These are phyloP conservation scores for Drosophila ohnishii DNA, from an alignment of 1,140 invertebrate genomes.

Conservation along the genomic window DNA sequence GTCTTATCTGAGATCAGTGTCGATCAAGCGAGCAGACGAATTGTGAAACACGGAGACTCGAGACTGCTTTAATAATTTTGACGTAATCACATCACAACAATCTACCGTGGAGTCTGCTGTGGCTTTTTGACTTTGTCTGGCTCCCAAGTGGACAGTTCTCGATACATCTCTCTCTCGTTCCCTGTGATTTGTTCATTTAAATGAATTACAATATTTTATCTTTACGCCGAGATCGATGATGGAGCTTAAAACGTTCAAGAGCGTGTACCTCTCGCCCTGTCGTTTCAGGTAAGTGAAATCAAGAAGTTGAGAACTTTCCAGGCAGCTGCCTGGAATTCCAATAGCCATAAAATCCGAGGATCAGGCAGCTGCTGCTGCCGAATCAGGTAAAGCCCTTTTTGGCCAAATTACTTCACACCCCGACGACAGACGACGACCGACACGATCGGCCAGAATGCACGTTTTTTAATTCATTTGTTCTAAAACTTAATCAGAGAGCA, in stretches of 20 bases:
- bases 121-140: slow-evolving; percentile 46
- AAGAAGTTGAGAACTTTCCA: slow-evolving; percentile 53
- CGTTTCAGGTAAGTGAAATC: slow-evolving; percentile 29
- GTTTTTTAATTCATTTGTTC: slow-evolving; percentile 81
- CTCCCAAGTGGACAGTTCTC: slow-evolving; percentile 63
- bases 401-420: slow-evolving; percentile 71
- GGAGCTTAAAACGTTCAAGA: slow-evolving; percentile 31
- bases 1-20: slow-evolving; percentile 78
- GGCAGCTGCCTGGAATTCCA: slow-evolving; percentile 55
- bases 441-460: slow-evolving; percentile 52
- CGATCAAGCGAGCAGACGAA: slow-evolving; percentile 75
- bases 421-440: neutral
- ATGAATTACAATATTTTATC: slow-evolving; percentile 81
- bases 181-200: slow-evolving; percentile 77
- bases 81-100: slow-evolving; percentile 80
- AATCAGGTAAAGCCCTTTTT: slow-evolving; percentile 52
- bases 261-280: neutral
- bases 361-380: slow-evolving; percentile 29
- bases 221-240: slow-evolving; percentile 66
- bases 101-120: slow-evolving; percentile 48
- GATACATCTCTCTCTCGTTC: slow-evolving; percentile 5
- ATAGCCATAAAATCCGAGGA: slow-evolving; percentile 51
- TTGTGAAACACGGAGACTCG: slow-evolving; percentile 69
- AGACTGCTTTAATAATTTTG: slow-evolving; percentile 82
- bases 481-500: slow-evolving; percentile 77